Evolutionary conservation across 92 coral and sea anemone genomes (phyloP), one percentile per base, ranked within the genome.

Genomic region (Siderastrea siderea): DNA sequence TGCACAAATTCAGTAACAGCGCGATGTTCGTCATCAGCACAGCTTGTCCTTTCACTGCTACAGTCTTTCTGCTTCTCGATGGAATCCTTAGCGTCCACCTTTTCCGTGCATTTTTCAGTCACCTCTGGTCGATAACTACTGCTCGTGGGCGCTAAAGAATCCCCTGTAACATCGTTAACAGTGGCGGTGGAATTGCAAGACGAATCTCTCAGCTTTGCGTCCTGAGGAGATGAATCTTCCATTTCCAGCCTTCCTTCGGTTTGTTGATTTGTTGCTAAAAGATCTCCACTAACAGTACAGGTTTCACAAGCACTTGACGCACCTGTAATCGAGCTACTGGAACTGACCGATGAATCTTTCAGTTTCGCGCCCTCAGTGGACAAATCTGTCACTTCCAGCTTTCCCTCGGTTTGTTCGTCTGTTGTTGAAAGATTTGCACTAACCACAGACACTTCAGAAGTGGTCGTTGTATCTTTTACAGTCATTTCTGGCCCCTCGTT

Each of bases 141-240:
- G 47, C 48, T n/a, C 54, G 53, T 62, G 9, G 46, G 15, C 8
- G 77, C 12, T 44, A 43, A 19, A 77, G 13, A 8, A 55, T 14
- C 65, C 14, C 15, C 66, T 16, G 47, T 8, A 59, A 6, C 59
- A 6, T 6, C 81, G 7, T 77, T 77, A 1, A 2, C 68, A 77
- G 68, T 6, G 54, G 5, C n/a, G 52, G 64, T 48, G 6, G 75
- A 46, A 57, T n/a, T 6, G 47, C 2, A 19, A 54, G 86, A 70
- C 2, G 86, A 47, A 70, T 57, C 86, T 58, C 57, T 50, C 38
- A 52, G 59, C 59, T 55, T 54, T 53, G 9, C 78, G 78, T 19
- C 78, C 11, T 8, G 63, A 26, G 61, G 47, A 58, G 78, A 70
- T 10, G 58, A 54, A 17, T 81, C 76, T 70, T 68, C 38, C 19